These are phyloP conservation scores for Eutolmus rufibarbis DNA, from an alignment of 2,888 invertebrate genomes.

Conservation along the genomic window DNA sequence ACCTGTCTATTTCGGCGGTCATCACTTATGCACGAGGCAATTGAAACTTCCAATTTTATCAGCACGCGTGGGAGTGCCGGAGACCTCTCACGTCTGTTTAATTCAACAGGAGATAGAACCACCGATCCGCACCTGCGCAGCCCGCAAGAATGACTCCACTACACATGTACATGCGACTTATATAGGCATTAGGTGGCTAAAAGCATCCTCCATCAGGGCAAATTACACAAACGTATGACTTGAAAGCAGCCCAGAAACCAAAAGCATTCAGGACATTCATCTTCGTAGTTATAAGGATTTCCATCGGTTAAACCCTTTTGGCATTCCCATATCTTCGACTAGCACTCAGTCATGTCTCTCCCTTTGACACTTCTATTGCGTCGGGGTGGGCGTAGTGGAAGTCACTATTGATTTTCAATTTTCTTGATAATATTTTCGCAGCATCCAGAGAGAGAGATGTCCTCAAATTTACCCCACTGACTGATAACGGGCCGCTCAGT, in stretches of 20 bases:
- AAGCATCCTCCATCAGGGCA: constrained; percentile 12
- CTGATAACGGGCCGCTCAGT: constrained; percentile 15
- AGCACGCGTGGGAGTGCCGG: background rate
- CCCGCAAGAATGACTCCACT: background rate
- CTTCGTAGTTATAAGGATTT: constrained; percentile 36
- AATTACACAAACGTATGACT: constrained; percentile 23
- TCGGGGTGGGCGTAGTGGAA: background rate
- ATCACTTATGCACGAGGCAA: background rate
- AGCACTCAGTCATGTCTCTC: constrained; percentile 27
- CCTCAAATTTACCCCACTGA: constrained; percentile 2
- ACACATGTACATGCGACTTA: background rate
- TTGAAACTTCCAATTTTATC: background rate
- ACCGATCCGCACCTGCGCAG: background rate
- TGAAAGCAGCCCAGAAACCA: constrained; percentile 17
- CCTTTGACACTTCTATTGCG: background rate
- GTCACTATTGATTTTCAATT: constrained; percentile 33
- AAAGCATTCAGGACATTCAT: constrained; percentile 12
- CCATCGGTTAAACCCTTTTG: constrained; percentile 27
- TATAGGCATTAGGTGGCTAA: background rate
- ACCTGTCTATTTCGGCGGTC: background rate
- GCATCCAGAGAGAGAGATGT: background rate
- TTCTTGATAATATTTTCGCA: constrained; percentile 26
- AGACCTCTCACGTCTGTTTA: background rate
- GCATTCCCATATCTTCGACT: constrained; percentile 10
- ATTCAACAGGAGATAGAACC: background rate